A percentile compares a stretch with the other conserved stretches of the same genome.
phyloP scores from a whole-genome alignment of 1,140 invertebrate genomes.

The Manduca sexta region DNA sequence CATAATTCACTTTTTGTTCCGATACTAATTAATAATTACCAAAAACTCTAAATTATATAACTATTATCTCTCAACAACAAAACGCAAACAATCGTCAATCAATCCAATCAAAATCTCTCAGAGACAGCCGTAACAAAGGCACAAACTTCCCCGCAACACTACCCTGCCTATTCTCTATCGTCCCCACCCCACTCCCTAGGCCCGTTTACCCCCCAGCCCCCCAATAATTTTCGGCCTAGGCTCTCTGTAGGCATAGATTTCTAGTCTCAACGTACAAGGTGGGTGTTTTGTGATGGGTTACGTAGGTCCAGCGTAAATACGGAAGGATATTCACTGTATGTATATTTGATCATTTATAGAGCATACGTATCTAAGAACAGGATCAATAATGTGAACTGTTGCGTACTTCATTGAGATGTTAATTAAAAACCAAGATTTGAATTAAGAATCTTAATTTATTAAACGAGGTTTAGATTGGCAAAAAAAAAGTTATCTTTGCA shows the following conservation, averaged over 20 bases:
- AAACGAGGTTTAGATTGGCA: too few relatives aligned
- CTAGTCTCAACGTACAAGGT: conserved; percentile 36
- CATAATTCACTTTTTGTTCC: too few relatives aligned
- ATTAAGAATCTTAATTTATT: too few relatives aligned
- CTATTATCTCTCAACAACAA: too few relatives aligned
- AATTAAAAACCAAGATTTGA: too few relatives aligned
- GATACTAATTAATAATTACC: too few relatives aligned
- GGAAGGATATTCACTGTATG: conserved; percentile 19
- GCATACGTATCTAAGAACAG: conserved; percentile 1
- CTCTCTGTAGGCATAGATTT: conserved; percentile 54
- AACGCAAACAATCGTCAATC: too few relatives aligned
- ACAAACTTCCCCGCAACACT: too few relatives aligned
- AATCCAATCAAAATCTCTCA: too few relatives aligned
- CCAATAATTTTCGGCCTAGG: conserved; percentile 51
- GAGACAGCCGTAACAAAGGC: neutral
- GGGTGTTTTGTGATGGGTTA: conserved; percentile 21
- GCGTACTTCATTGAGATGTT: neutral
- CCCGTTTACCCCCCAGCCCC: conserved; percentile 10
- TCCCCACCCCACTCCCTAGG: conserved; percentile 4
- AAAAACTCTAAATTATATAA: too few relatives aligned
- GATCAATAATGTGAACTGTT: conserved; percentile 6
- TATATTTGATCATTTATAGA: conserved; percentile 23
- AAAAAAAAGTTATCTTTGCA: too few relatives aligned
- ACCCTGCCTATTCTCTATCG: conserved; percentile 4
- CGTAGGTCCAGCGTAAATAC: conserved; percentile 22